A percentile compares a stretch with the other conserved stretches of the same genome.
phyloP scores from a whole-genome alignment of 2,888 invertebrate species.

The Mythimna pallens region DNA sequence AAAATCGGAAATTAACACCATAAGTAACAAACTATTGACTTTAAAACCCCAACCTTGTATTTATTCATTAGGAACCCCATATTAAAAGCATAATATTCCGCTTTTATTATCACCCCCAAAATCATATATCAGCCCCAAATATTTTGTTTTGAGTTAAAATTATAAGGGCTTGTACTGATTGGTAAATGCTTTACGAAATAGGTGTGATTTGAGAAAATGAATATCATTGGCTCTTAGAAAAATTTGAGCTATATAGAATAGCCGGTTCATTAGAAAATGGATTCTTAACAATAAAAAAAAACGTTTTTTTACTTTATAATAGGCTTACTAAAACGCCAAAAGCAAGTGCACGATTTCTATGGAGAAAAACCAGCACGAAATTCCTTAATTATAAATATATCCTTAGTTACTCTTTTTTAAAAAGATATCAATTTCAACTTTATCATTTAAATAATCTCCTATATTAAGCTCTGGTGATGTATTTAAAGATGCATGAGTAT shows the following conservation, averaged over 20 bases:
- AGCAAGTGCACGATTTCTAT: too few relatives aligned
- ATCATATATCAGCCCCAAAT: constrained; percentile 40
- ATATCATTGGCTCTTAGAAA: not conserved
- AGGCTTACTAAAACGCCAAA: too few relatives aligned
- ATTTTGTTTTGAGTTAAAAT: constrained; percentile 13
- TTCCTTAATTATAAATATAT: too few relatives aligned
- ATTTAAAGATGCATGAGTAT: not conserved
- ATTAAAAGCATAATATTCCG: constrained; percentile 40
- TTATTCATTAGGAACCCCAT: constrained; percentile 46
- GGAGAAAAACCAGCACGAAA: too few relatives aligned
- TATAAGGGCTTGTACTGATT: constrained; percentile 3
- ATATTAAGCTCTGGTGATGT: not conserved
- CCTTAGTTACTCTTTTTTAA: too few relatives aligned
- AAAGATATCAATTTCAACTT: not conserved
- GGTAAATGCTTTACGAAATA: not conserved
- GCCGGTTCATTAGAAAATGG: not conserved
- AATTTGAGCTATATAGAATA: not conserved
- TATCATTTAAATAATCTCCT: not conserved
- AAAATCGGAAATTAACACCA: constrained; percentile 38
- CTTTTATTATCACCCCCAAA: constrained; percentile 43
- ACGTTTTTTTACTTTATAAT: too few relatives aligned
- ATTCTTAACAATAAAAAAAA: not conserved
- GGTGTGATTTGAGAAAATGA: not conserved
- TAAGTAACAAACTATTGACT: constrained; percentile 51
- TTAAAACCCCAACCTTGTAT: constrained; percentile 40